Evolutionary conservation across 2,797 vertebrate species (phyloP).

Genomic region (Eidolon dupreanum): DNA sequence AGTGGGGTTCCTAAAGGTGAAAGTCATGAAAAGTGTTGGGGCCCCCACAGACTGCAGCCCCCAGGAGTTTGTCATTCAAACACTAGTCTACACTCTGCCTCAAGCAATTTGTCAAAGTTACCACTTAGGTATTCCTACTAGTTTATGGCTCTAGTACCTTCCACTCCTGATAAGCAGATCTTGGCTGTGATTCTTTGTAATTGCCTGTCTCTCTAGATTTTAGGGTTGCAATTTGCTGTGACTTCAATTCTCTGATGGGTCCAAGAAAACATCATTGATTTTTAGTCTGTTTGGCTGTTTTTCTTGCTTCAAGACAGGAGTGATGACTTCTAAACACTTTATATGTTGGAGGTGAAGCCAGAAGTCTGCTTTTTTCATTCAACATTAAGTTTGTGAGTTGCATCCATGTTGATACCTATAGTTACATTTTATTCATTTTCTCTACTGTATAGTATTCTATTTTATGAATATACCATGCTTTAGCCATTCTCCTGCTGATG

Average conservation of each 20-base stretch:
- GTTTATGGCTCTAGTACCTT: slow-evolving; percentile 13
- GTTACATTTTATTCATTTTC: slow-evolving; percentile 35
- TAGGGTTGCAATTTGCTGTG: neutral
- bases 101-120: slow-evolving; percentile 17
- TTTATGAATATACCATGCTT: slow-evolving; percentile 29
- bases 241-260: slow-evolving; percentile 23
- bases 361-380: neutral
- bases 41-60: neutral
- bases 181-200: slow-evolving; percentile 12
- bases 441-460: neutral
- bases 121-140: neutral
- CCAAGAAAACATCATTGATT: slow-evolving; percentile 22
- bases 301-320: neutral
- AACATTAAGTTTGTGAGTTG: slow-evolving; percentile 9
- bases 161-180: neutral
- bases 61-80: neutral
- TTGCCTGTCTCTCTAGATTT: neutral
- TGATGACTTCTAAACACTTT: slow-evolving; percentile 11
- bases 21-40: neutral
- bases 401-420: neutral
- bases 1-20: neutral
- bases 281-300: slow-evolving; percentile 30
- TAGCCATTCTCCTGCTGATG: neutral
- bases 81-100: neutral
- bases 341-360: neutral